Evolutionary conservation across 2,113 vertebrate genomes (phyloP).

Genomic region (Callorhinus ursinus): DNA sequence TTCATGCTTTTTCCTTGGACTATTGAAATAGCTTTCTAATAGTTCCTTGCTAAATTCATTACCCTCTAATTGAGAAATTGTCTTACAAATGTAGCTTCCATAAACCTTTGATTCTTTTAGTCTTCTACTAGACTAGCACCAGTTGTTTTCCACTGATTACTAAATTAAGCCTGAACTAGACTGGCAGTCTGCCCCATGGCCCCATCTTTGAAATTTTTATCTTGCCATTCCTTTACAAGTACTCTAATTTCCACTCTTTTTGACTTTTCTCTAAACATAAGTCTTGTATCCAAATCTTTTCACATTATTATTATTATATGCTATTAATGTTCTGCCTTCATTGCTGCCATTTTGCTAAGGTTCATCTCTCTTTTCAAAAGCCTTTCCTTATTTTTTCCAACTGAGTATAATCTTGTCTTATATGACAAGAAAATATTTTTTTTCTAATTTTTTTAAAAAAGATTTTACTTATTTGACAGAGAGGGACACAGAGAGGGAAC

Average conservation of each 20-base stretch:
- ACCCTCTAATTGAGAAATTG: not conserved
- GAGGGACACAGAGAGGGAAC: too few species aligned
- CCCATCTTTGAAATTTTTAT: not conserved
- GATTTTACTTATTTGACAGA: too few species aligned
- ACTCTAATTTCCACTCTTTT: not conserved
- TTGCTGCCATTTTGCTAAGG: not conserved
- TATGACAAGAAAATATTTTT: not conserved
- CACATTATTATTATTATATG: not conserved
- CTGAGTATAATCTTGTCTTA: not conserved
- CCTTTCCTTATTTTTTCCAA: not conserved
- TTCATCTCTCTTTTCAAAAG: not conserved
- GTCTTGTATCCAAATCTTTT: not conserved
- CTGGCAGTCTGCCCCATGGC: not conserved
- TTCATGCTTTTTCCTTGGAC: not conserved
- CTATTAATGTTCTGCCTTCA: not conserved
- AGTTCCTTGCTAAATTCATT: not conserved
- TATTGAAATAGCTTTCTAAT: not conserved
- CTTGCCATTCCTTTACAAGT: not conserved
- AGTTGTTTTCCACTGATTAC: not conserved
- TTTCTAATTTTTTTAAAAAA: too few species aligned
- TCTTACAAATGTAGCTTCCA: not conserved
- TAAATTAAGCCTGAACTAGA: not conserved
- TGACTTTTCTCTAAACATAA: not conserved
- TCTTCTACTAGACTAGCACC: not conserved
- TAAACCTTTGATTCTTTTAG: not conserved